A percentile compares a stretch with the other conserved stretches of the same genome.
Evolutionary conservation across 2,888 invertebrate genomes (phyloP).

Genomic region (Napeogenes sylphis): DNA sequence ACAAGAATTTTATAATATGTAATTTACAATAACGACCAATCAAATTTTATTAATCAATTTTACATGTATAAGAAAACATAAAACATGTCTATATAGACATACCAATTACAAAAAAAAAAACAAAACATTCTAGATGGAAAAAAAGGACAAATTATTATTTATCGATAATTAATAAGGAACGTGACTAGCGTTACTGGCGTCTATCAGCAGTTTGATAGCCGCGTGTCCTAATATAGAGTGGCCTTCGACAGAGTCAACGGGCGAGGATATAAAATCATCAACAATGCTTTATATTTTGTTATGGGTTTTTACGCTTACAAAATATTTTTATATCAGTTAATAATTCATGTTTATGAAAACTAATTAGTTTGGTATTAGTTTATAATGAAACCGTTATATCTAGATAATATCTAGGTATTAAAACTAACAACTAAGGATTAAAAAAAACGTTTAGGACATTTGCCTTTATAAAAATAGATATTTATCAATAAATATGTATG

Average conservation of each 20-base stretch:
- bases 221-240: slow-evolving; percentile 50
- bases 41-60: too few species aligned
- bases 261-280: slow-evolving; percentile 18
- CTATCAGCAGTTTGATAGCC: slow-evolving; percentile 42
- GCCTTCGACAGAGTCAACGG: slow-evolving; percentile 56
- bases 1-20: too few species aligned
- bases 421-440: too few species aligned
- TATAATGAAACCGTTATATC: not conserved
- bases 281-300: too few species aligned
- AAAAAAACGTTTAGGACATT: too few species aligned
- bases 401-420: not conserved
- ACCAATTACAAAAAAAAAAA: not conserved
- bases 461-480: too few species aligned
- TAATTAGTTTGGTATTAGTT: not conserved
- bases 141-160: not conserved
- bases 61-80: too few species aligned
- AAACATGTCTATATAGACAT: too few species aligned
- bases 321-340: too few species aligned
- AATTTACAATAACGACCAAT: too few species aligned
- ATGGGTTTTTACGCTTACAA: too few species aligned
- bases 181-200: slow-evolving; percentile 38
- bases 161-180: slow-evolving; percentile 22
- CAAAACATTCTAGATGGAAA: slow-evolving; percentile 36
- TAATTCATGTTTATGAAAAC: too few species aligned
- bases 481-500: not conserved